These are phyloP conservation scores for Colossoma macropomum DNA, from an alignment of 2,113 vertebrate species.

Conservation along the genomic window DNA sequence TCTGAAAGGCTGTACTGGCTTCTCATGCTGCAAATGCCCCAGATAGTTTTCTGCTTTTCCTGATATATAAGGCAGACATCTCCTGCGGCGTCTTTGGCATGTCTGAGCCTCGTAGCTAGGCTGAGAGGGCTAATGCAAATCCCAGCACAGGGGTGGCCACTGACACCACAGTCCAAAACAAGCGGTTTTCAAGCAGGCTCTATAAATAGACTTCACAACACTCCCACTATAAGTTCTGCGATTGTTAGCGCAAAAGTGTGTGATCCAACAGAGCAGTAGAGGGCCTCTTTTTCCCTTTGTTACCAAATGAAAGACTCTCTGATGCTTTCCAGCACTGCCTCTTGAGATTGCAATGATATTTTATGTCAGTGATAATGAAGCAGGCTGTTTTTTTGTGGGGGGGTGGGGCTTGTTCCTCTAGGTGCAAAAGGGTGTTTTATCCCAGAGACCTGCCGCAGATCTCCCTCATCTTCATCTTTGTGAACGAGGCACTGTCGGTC, in stretches of 20 bases:
- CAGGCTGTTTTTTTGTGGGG: neutral
- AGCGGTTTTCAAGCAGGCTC: neutral
- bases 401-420: slow-evolving; percentile 61
- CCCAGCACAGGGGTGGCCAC: neutral
- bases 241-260: slow-evolving; percentile 8
- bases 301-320: slow-evolving; percentile 7
- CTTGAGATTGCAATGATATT: slow-evolving; percentile 3
- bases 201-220: slow-evolving; percentile 48
- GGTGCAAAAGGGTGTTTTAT: slow-evolving; percentile 90
- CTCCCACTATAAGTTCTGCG: slow-evolving; percentile 21
- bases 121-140: slow-evolving; percentile 10
- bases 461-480: slow-evolving; percentile 97
- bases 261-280: slow-evolving; percentile 7
- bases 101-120: slow-evolving; percentile 7
- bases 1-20: neutral
- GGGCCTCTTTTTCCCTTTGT: neutral
- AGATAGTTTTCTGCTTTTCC: neutral
- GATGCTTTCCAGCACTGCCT: neutral
- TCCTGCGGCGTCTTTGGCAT: neutral
- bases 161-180: slow-evolving; percentile 24
- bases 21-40: neutral
- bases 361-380: slow-evolving; percentile 7
- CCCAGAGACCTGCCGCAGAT: slow-evolving; percentile 92
- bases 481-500: slow-evolving; percentile 95
- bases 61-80: slow-evolving; percentile 14